Evolutionary conservation across 1,140 invertebrate genomes (phyloP).

Genomic region (Andrena cerasifolii): DNA sequence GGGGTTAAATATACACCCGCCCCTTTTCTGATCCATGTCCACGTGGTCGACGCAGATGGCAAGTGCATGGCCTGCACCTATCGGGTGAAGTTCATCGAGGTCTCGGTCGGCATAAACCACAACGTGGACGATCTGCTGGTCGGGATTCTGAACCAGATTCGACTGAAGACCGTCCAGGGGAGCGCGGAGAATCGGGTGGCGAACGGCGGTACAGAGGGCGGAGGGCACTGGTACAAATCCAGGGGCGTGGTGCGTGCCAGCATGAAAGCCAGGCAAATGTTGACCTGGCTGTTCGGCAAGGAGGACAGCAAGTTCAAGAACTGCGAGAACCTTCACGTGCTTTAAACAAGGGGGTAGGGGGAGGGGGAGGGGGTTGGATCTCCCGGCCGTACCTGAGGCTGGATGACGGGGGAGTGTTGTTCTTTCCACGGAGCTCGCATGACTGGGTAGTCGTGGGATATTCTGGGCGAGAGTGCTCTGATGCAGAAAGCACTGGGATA

Average conservation of each 20-base stretch:
- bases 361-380: background rate
- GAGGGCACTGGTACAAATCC: conserved; percentile 90
- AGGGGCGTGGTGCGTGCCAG: conserved; percentile 91
- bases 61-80: conserved; percentile 93
- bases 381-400: conserved; percentile 2
- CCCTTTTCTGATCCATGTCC: background rate
- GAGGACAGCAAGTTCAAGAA: conserved; percentile 95
- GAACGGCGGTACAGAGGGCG: conserved; percentile 65
- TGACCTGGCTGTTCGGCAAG: conserved; percentile 94
- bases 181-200: conserved; percentile 81
- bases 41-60: conserved; percentile 86
- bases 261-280: conserved; percentile 94
- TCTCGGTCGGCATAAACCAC: conserved; percentile 95
- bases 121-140: conserved; percentile 94
- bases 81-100: conserved; percentile 93
- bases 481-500: no score
- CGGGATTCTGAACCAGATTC: conserved; percentile 91
- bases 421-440: background rate
- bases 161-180: conserved; percentile 88
- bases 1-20: no score
- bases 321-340: conserved; percentile 93
- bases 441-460: background rate
- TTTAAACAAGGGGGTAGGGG: conserved; percentile 81
- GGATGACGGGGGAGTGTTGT: background rate
- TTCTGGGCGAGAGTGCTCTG: background rate